These are phyloP conservation scores for Cyprinus carpio DNA, from an alignment of 2,113 vertebrate genomes.

Conservation along the genomic window DNA sequence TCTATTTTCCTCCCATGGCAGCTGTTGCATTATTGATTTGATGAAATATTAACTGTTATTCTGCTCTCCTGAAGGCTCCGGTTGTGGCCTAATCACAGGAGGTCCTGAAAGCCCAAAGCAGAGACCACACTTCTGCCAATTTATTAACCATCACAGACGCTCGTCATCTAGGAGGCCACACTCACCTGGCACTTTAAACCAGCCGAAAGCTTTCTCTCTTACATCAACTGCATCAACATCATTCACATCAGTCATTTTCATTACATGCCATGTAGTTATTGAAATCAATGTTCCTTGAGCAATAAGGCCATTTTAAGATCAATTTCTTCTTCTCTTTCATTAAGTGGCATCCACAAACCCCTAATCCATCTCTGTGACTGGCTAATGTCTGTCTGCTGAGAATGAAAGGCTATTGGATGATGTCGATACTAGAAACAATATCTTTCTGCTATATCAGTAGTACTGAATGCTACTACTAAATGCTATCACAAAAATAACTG, in stretches of 20 bases:
- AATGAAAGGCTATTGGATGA: not conserved
- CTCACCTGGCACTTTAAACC: constrained; percentile 16
- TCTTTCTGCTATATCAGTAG: not conserved
- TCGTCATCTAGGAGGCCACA: constrained; percentile 30
- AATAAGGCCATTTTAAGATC: constrained; percentile 45
- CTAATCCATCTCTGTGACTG: constrained; percentile 16
- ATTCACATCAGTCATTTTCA: constrained; percentile 21
- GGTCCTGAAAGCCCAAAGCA: constrained; percentile 47
- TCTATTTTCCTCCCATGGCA: constrained; percentile 58
- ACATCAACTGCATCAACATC: not conserved
- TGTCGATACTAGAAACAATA: not conserved
- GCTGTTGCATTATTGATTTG: constrained; percentile 73
- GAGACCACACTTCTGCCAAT: constrained; percentile 21
- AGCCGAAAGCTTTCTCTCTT: not conserved
- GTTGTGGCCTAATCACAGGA: constrained; percentile 59
- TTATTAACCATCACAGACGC: not conserved
- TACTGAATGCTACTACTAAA: not conserved
- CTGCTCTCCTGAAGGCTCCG: constrained; percentile 67
- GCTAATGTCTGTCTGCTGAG: not conserved
- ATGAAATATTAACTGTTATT: constrained; percentile 79
- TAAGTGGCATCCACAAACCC: constrained; percentile 16
- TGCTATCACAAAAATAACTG: not conserved
- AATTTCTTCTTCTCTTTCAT: constrained; percentile 35
- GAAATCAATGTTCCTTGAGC: constrained; percentile 55
- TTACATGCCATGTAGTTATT: constrained; percentile 34